A percentile compares a stretch with the other conserved stretches of the same genome.
Evolutionary conservation across 2,888 invertebrate species (phyloP).

Genomic region (Spodoptera exigua): DNA sequence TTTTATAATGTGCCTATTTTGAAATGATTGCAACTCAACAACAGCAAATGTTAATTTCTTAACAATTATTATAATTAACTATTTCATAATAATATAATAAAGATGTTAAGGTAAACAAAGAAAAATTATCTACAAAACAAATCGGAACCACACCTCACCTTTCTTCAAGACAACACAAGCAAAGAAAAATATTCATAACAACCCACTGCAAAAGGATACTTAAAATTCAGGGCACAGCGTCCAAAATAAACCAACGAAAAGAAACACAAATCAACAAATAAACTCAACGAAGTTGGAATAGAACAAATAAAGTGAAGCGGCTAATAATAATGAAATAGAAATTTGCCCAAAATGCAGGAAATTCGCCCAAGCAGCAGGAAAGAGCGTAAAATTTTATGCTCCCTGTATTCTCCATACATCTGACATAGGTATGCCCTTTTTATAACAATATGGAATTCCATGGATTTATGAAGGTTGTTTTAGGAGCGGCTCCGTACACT

Average conservation of each 20-base stretch:
- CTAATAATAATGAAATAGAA: conserved; percentile 67
- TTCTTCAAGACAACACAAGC: no score
- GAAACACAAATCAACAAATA: conserved; percentile 32
- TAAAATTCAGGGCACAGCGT: conserved; percentile 19
- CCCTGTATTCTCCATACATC: conserved; percentile 33
- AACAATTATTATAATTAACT: no score
- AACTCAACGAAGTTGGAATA: conserved; percentile 20
- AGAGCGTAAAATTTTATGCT: conserved; percentile 67
- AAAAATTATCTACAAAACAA: neutral
- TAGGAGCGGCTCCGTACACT: conserved; percentile 37
- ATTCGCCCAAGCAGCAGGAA: conserved; percentile 52
- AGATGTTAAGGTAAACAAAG: no score
- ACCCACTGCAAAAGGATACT: neutral
- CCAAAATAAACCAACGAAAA: conserved; percentile 25
- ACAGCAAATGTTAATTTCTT: no score
- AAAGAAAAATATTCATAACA: no score
- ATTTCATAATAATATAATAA: no score
- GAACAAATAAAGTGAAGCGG: conserved; percentile 48
- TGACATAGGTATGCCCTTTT: conserved; percentile 21
- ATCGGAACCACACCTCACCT: no score
- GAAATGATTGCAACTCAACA: no score
- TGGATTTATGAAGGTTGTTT: conserved; percentile 7
- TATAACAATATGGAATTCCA: conserved; percentile 18
- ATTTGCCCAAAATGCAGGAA: conserved; percentile 52
- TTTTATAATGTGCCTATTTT: no score